phyloP scores from a whole-genome alignment of 2,113 vertebrate genomes.

The Gadus chalcogrammus region DNA sequence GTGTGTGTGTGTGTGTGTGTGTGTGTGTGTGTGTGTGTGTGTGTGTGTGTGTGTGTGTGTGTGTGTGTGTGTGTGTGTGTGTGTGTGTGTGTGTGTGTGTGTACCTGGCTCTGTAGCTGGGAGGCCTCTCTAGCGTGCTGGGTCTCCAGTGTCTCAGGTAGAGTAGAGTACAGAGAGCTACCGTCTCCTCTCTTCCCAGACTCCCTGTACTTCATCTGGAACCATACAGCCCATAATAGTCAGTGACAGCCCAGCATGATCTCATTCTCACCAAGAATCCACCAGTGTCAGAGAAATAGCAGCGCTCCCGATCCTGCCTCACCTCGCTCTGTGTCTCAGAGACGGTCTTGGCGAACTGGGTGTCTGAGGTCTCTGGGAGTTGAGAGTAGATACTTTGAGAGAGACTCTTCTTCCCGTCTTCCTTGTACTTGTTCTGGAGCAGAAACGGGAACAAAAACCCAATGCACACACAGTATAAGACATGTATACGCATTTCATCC shows the following conservation, averaged over 20 bases:
- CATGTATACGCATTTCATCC: too few relatives aligned
- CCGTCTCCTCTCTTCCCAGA: constrained; percentile 26
- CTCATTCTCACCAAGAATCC: neutral
- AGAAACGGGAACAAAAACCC: neutral
- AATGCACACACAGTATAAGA: too few relatives aligned
- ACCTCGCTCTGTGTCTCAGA: too few relatives aligned
- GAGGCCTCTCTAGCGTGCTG: constrained; percentile 54
- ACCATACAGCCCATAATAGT: neutral
- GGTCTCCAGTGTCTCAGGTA: constrained; percentile 59
- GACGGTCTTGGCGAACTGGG: constrained; percentile 44
- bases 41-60: too few relatives aligned
- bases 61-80: too few relatives aligned
- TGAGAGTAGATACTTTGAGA: constrained; percentile 53
- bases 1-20: too few relatives aligned
- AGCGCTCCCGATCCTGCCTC: neutral
- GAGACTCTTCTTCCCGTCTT: constrained; percentile 37
- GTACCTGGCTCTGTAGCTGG: constrained; percentile 72
- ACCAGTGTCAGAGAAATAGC: constrained; percentile 54
- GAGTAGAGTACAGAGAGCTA: constrained; percentile 43
- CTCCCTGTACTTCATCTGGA: constrained; percentile 58
- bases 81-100: neutral
- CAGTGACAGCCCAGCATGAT: neutral
- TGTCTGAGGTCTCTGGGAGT: constrained; percentile 40
- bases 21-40: too few relatives aligned
- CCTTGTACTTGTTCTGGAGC: constrained; percentile 53